Conservation (phyloP, 2,888 invertebrate genomes). For the Spisula solida region DNA sequence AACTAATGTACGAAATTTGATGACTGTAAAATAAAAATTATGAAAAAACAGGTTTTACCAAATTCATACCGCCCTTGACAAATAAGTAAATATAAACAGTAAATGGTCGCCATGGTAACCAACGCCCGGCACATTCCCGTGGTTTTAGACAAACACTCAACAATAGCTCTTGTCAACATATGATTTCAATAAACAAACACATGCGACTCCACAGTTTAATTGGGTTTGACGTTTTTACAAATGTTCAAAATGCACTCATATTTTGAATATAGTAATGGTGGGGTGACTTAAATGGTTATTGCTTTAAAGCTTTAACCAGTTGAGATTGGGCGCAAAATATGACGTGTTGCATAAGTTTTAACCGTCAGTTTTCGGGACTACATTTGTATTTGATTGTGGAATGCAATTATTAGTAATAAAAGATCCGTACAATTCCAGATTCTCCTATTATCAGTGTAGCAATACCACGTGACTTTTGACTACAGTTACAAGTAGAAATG, state of each 20-base stretch:
- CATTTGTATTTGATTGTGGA: too few species aligned
- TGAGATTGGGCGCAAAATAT: too few species aligned
- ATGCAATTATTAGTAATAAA: too few species aligned
- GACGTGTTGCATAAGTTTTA: too few species aligned
- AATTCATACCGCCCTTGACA: slow-evolving; percentile 12
- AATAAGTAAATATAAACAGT: not conserved
- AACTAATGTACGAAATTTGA: too few species aligned
- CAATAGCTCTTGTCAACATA: slow-evolving; percentile 27
- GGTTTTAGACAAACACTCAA: slow-evolving; percentile 21
- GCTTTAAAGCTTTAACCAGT: too few species aligned
- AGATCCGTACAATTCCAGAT: too few species aligned
- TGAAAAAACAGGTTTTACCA: not conserved
- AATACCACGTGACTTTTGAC: too few species aligned
- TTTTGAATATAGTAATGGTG: not conserved
- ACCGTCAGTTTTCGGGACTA: too few species aligned
- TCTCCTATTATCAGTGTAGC: too few species aligned
- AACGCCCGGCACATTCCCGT: not conserved
- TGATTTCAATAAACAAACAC: slow-evolving; percentile 30
- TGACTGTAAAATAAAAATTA: not conserved
- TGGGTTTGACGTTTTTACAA: not conserved
- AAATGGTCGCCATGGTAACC: slow-evolving; percentile 19
- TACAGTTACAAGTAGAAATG: too few species aligned
- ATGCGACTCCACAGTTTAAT: slow-evolving; percentile 8
- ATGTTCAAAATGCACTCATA: not conserved
- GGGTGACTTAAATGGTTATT: too few species aligned